Evolutionary conservation across 2,888 invertebrate genomes (phyloP), one percentile per base, ranked within the genome.

Genomic region (Junonia oenone): DNA sequence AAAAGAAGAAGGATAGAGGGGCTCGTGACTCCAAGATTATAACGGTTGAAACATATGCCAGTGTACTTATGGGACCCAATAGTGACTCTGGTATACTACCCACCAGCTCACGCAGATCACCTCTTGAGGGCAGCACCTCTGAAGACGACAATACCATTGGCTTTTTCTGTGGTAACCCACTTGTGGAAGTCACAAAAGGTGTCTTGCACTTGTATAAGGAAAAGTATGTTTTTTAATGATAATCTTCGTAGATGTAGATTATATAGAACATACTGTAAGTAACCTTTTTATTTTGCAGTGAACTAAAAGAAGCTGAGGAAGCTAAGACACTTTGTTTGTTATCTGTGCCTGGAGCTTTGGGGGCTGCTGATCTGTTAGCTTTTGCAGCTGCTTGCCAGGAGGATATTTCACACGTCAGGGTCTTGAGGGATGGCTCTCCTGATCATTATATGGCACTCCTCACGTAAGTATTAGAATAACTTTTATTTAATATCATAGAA

Each of bases 371-470:
- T 83, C 90, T 99, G 47, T 90, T 99, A 29, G 95, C 95, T 15
- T 99, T 99, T 79, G 96, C 98, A 27, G 98, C 98, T 0, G 98
- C 99, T 6, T 98, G 98, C 69, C 96, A 97, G 75, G 93, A 94
- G 46, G 95, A 96, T 73, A 95, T 99, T 33, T 95, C 96, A 57
- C 95, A 97, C 75, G 96, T 99, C 65, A 92, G 98, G 63, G 97
- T 99, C 47, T 93, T 99, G 45, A 91, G 98, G 17, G 96, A 96
- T 78, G 97, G 97, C 52, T 93, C 94, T 15, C 98, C 98, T 0
- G 99, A 99, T 83, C 98, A 98, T 77, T 99, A 99, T 75, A 99
- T 99, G 99, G 97, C 98, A 40, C 87, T 99, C 19, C 90, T 99
- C 33, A 98, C 97, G 91, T 98, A 76, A 91, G 91, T 40, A 40